phyloP scores from a whole-genome alignment of 2,113 vertebrate species.

The Hippocampus comes region DNA sequence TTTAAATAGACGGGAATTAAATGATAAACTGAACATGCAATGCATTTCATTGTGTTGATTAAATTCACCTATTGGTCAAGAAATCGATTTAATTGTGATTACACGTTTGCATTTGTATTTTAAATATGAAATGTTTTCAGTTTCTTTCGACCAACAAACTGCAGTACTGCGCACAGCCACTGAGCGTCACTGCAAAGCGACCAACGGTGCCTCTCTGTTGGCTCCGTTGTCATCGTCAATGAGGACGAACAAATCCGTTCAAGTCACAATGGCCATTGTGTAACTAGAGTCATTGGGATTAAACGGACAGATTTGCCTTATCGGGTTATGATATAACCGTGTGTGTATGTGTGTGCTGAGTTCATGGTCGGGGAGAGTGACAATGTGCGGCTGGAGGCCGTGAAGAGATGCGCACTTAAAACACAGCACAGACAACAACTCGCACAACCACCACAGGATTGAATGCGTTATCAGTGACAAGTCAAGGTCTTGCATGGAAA shows the following conservation, averaged over 20 bases:
- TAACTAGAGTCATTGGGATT: slow-evolving; percentile 53
- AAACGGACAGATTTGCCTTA: slow-evolving; percentile 37
- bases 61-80: no score
- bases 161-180: slow-evolving; percentile 13
- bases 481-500: slow-evolving; percentile 13
- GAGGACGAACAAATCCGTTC: slow-evolving; percentile 42
- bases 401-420: not conserved
- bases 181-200: slow-evolving; percentile 50
- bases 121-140: no score
- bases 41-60: no score
- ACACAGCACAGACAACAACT: slow-evolving; percentile 8
- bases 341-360: not conserved
- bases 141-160: not conserved
- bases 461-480: slow-evolving; percentile 7
- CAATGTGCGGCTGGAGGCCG: not conserved
- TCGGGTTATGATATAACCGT: slow-evolving; percentile 48
- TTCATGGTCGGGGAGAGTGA: not conserved
- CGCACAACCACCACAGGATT: slow-evolving; percentile 9
- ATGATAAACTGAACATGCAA: no score
- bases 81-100: no score
- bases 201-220: not conserved
- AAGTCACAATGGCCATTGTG: slow-evolving; percentile 51
- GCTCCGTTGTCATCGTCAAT: slow-evolving; percentile 34
- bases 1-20: no score
- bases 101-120: no score